A percentile compares a stretch with the other conserved stretches of the same genome.
phyloP scores from a whole-genome alignment of 2,888 invertebrate genomes.

The Galeruca laticollis region DNA sequence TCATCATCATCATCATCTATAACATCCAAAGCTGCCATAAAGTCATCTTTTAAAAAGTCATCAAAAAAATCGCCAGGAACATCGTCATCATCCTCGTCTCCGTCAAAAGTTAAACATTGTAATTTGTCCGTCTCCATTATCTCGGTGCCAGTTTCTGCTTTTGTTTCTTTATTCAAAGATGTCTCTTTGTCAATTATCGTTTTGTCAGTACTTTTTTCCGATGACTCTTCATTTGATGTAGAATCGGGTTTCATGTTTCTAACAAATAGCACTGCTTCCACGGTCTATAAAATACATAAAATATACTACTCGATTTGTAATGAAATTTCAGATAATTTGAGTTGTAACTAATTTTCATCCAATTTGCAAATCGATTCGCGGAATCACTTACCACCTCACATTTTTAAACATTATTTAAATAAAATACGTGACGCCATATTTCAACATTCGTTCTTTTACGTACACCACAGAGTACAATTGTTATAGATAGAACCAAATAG shows the following conservation, averaged over 20 bases:
- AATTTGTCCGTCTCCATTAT: slow-evolving; percentile 3
- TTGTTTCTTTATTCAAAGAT: neutral
- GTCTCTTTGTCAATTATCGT: neutral
- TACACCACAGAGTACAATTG: no score
- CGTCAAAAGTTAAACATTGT: slow-evolving; percentile 11
- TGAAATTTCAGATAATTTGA: neutral
- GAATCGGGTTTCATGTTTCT: neutral
- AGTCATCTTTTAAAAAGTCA: slow-evolving; percentile 65
- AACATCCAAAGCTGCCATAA: slow-evolving; percentile 65
- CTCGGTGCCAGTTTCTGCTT: neutral
- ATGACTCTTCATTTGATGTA: neutral
- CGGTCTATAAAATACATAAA: neutral
- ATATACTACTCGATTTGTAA: neutral
- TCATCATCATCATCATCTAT: slow-evolving; percentile 62
- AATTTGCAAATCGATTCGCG: neutral
- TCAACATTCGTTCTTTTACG: neutral
- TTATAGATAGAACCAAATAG: no score
- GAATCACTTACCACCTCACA: neutral
- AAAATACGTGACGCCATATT: neutral
- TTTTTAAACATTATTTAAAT: neutral
- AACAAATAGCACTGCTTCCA: neutral
- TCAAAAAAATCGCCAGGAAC: slow-evolving; percentile 66
- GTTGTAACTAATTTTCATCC: neutral
- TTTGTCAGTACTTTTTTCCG: neutral
- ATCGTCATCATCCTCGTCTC: slow-evolving; percentile 59